Percentiles rank a stretch among this genome's conserved stretches.
Conservation (phyloP, 2,113 vertebrate genomes). For the Boulengeromyrus knoepffleri region DNA sequence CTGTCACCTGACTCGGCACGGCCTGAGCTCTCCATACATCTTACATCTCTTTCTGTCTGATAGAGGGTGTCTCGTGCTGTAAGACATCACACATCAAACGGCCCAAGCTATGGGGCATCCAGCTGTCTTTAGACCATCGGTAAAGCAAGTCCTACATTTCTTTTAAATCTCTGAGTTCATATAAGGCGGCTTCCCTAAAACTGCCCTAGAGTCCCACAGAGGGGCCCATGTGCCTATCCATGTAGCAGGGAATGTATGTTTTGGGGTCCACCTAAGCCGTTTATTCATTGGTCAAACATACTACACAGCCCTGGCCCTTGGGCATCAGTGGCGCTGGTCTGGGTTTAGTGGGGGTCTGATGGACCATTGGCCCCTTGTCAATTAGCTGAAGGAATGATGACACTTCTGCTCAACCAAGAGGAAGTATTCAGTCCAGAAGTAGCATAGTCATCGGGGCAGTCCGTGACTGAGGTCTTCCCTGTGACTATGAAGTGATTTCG, state of each 20-base stretch:
- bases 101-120: not conserved
- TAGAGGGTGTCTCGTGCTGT: not conserved
- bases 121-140: not conserved
- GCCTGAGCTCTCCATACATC: not conserved
- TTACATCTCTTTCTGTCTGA: not conserved
- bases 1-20: not conserved
- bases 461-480: conserved; percentile 54
- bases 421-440: conserved; percentile 43
- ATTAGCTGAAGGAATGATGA: conserved; percentile 36
- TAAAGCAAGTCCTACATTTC: not conserved
- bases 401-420: conserved; percentile 56
- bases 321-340: not conserved
- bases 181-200: not conserved
- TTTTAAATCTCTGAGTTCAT: not conserved
- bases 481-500: conserved; percentile 19
- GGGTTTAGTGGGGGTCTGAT: not conserved
- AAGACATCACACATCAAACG: not conserved
- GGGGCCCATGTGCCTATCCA: not conserved
- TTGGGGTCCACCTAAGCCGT: not conserved
- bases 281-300: not conserved
- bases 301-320: not conserved
- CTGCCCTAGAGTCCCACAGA: not conserved
- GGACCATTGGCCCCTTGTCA: conserved; percentile 45
- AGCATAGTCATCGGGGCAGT: conserved; percentile 33
- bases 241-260: not conserved